A percentile compares a stretch with the other conserved stretches of the same genome.
phyloP scores from a whole-genome alignment of 1,140 invertebrate genomes.

The Oedothorax gibbosus region DNA sequence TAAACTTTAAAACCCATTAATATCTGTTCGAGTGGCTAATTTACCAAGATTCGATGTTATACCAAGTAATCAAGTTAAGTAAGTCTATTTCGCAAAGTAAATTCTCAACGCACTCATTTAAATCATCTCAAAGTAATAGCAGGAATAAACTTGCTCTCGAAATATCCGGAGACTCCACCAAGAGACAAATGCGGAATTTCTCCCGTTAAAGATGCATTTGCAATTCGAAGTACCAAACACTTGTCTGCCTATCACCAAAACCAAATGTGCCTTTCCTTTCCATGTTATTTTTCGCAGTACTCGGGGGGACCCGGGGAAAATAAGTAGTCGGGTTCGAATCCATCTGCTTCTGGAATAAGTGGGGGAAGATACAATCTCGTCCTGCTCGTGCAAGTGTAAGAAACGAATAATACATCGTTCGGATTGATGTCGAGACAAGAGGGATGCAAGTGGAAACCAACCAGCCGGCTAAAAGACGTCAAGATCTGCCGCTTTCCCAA shows the following conservation, averaged over 20 bases:
- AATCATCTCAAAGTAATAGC: conserved; percentile 24
- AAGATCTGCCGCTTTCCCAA: conserved; percentile 26
- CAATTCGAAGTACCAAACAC: conserved; percentile 59
- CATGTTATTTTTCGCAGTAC: conserved; percentile 38
- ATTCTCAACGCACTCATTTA: no score
- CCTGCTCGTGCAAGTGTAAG: conserved; percentile 53
- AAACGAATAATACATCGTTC: conserved; percentile 53
- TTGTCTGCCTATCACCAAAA: conserved; percentile 60
- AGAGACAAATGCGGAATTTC: background rate
- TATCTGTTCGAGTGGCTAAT: no score
- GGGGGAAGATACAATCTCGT: background rate
- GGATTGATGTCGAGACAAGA: conserved; percentile 36
- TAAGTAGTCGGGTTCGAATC: conserved; percentile 37
- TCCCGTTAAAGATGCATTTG: conserved; percentile 58
- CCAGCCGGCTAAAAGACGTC: conserved; percentile 58
- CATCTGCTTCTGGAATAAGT: conserved; percentile 21
- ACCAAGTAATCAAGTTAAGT: no score
- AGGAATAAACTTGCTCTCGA: no score
- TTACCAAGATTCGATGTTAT: no score
- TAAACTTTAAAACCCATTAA: no score
- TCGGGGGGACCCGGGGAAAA: conserved; percentile 26
- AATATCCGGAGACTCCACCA: no score
- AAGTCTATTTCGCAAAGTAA: no score
- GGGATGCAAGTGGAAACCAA: conserved; percentile 15
- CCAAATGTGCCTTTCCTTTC: conserved; percentile 15